Percentiles rank a stretch among this genome's conserved stretches.
These are phyloP conservation scores for Periparus ater DNA, from an alignment of 2,797 vertebrate species.

Conservation along the genomic window DNA sequence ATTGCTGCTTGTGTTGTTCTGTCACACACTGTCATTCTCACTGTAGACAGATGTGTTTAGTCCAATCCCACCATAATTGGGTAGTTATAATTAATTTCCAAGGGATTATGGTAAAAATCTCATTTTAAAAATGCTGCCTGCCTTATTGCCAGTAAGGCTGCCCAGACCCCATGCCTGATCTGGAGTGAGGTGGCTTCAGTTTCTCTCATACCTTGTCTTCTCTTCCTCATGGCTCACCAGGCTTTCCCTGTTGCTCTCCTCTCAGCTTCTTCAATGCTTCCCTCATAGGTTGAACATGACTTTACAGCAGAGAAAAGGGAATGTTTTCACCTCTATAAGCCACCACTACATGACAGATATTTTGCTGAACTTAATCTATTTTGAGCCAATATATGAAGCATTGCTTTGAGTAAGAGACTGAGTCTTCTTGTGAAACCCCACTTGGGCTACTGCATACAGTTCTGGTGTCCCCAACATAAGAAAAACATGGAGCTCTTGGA, in stretches of 20 bases:
- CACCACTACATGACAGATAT: neutral
- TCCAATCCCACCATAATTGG: neutral
- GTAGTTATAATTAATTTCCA: neutral
- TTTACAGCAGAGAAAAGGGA: neutral
- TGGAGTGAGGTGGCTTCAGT: neutral
- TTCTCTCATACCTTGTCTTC: neutral
- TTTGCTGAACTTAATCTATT: neutral
- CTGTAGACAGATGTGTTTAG: neutral
- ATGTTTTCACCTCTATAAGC: neutral
- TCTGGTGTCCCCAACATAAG: neutral
- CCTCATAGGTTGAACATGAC: neutral
- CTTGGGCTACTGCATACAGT: neutral
- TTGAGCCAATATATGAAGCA: neutral
- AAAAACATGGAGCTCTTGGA: neutral
- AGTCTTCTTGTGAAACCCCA: neutral
- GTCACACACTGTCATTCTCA: neutral
- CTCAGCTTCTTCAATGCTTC: neutral
- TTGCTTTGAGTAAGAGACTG: neutral
- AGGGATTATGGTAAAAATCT: neutral
- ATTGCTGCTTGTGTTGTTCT: neutral
- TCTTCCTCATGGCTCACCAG: neutral
- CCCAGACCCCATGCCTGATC: neutral
- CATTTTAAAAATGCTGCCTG: neutral
- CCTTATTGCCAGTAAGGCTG: neutral
- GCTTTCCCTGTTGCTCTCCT: neutral